phyloP scores from a whole-genome alignment of 2,888 invertebrate species.

The Dryobota labecula region DNA sequence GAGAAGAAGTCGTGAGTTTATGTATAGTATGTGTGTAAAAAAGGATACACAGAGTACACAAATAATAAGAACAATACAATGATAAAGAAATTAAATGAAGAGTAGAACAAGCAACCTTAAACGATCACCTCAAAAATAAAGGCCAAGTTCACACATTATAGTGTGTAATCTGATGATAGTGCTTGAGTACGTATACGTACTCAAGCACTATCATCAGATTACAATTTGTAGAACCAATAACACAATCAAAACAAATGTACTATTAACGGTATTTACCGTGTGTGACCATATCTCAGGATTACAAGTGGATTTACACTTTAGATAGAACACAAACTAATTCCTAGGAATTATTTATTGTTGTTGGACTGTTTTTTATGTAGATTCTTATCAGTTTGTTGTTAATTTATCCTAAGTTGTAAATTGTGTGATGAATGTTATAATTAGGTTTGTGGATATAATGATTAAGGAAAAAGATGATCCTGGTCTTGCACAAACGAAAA shows the following conservation, averaged over 20 bases:
- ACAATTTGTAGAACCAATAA: conserved; percentile 40
- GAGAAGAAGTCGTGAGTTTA: no score
- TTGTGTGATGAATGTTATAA: not conserved
- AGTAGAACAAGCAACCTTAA: not conserved
- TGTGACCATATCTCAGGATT: conserved; percentile 43
- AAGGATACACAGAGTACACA: not conserved
- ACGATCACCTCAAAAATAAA: conserved; percentile 11
- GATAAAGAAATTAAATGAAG: conserved; percentile 17
- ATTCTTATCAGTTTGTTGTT: conserved; percentile 8
- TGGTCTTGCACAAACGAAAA: not conserved
- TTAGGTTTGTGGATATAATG: not conserved
- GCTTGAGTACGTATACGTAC: conserved; percentile 9
- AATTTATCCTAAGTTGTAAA: not conserved
- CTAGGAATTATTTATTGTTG: conserved; percentile 28
- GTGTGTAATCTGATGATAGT: conserved; percentile 50
- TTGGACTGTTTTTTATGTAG: conserved; percentile 11
- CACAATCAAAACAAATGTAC: conserved; percentile 38
- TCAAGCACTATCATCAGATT: conserved; percentile 44
- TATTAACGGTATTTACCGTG: conserved; percentile 37
- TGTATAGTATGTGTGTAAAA: no score
- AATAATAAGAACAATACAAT: not conserved
- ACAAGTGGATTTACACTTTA: conserved; percentile 39
- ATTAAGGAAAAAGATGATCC: not conserved
- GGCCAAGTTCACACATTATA: conserved; percentile 50
- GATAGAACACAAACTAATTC: conserved; percentile 34